These are phyloP conservation scores for Anoura caudifer DNA, from an alignment of 2,113 vertebrate species.

Conservation along the genomic window DNA sequence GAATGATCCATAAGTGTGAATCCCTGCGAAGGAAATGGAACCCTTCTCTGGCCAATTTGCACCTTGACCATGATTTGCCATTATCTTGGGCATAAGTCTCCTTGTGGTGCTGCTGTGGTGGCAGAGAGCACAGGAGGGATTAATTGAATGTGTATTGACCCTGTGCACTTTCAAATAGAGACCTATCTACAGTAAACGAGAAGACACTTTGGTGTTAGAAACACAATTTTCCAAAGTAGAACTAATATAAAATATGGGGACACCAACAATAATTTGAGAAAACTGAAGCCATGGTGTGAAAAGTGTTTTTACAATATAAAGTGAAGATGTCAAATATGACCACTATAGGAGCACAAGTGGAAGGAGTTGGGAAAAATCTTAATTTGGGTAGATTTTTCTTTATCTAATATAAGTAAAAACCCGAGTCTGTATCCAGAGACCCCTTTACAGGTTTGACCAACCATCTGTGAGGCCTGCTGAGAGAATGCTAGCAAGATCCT, in stretches of 20 bases:
- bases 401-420: background rate
- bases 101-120: background rate
- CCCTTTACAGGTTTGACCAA: background rate
- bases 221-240: background rate
- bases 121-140: background rate
- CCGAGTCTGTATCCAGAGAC: background rate
- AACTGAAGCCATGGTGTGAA: background rate
- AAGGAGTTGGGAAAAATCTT: background rate
- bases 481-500: background rate
- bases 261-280: background rate
- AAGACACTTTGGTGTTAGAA: background rate
- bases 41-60: background rate
- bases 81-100: background rate
- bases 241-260: background rate
- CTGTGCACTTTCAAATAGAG: background rate
- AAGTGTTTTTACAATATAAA: background rate
- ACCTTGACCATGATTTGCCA: rapidly evolving
- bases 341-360: background rate
- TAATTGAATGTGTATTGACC: background rate
- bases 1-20: background rate
- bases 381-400: background rate
- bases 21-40: background rate
- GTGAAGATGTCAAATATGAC: background rate
- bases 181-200: background rate
- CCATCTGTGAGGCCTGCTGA: background rate